Base-by-base conservation (phyloP, 2,113 vertebrate genomes). In the Lutjanus erythropterus region DNA sequence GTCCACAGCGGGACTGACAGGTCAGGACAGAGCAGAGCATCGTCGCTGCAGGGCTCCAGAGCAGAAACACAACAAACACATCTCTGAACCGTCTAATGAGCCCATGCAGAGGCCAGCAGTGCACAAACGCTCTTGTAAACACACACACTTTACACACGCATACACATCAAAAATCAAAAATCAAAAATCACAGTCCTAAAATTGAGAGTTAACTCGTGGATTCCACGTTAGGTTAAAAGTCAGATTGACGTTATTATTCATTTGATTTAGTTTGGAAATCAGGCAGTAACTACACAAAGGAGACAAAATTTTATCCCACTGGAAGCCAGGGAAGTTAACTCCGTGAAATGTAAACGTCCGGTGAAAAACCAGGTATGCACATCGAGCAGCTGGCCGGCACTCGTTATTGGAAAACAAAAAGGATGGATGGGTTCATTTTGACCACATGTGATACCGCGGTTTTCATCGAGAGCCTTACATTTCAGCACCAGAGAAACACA, bases 301-400 rank as follows among this genome's bases (percentile, higher is more conserved):
- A 59, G 46, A 12, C 29, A 15, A 7, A 33, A 52, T 73, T 53
- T 27, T 9, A 29, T 46, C 44, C 33, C 61, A 68, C 71, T 85
- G 91, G 92, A 91, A 92, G 77, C 91, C 92, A 81, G 69, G 58
- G 75, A 86, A 71, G 91, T 93, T 90, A 93, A 93, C 92, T 93
- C 89, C n/a, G 52, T 73, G 84, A 91, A 91, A 91, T 87, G 84
- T 87, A 87, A 92, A 86, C 16, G n/a, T 91, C 89, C 72, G 88
- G 65, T 85, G 84, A 89, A 78, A 82, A 86, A 83, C 68, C 85
- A 70, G 86, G 88, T 89, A 91, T 93, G 6, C 91, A 94, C 91
- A 91, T 91, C 58, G 60, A 89, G 85, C 69, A 80, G 82, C 79
- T 80, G 69, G 84, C 74, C 53, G 41, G 77, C 83, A 44, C 46